phyloP scores from a whole-genome alignment of 2,797 vertebrate species.

The Triplophysa bombifrons region DNA sequence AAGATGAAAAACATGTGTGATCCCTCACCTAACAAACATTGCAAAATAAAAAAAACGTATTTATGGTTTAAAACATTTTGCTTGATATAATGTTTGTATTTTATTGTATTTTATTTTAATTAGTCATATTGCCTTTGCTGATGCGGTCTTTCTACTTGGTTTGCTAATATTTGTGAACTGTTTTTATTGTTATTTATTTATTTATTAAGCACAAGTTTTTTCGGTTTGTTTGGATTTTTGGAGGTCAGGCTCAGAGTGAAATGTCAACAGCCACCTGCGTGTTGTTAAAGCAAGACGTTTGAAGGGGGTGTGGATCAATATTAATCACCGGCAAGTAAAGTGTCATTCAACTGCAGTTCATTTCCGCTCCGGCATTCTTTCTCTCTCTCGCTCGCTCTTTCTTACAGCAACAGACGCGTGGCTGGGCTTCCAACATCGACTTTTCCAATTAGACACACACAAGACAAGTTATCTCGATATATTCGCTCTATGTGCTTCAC shows the following conservation, averaged over 20 bases:
- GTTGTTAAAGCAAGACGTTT: constrained; percentile 59
- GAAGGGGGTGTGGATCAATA: constrained; percentile 57
- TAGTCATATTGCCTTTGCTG: neutral
- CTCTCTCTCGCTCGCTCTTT: constrained; percentile 47
- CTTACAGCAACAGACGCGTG: constrained; percentile 44
- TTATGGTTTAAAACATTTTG: neutral
- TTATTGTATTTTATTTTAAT: neutral
- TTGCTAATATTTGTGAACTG: neutral
- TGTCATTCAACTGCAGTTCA: constrained; percentile 63
- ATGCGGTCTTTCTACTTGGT: neutral
- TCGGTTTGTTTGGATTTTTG: constrained; percentile 17
- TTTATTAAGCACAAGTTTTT: neutral
- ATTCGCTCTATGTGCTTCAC: constrained; percentile 18
- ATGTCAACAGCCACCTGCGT: constrained; percentile 62
- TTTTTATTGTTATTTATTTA: constrained; percentile 17
- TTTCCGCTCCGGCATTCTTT: constrained; percentile 60
- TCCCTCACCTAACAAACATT: neutral
- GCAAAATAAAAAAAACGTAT: neutral
- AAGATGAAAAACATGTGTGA: neutral
- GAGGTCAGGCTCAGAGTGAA: constrained; percentile 52
- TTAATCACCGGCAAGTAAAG: constrained; percentile 67
- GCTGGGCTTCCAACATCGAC: constrained; percentile 46
- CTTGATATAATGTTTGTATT: neutral
- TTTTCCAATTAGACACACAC: constrained; percentile 51
- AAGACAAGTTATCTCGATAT: constrained; percentile 43